These are phyloP conservation scores for Pluvialis apricaria DNA, from an alignment of 2,113 vertebrate genomes.

Conservation along the genomic window DNA sequence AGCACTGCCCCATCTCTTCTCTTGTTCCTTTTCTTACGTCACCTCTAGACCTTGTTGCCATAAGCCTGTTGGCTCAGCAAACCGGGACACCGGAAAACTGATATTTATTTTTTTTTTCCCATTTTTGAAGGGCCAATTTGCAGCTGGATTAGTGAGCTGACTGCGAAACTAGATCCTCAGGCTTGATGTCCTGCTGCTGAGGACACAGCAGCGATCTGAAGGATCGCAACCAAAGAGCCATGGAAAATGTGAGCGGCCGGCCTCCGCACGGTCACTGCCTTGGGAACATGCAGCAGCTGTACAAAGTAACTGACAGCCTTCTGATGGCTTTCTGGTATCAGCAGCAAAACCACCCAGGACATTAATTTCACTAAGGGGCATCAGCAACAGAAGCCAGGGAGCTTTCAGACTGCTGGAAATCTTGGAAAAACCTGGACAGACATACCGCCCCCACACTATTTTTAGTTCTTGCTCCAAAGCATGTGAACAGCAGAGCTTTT, in stretches of 20 bases:
- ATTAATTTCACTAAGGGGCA: background rate
- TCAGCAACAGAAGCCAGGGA: background rate
- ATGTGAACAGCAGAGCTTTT: background rate
- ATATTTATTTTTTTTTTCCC: background rate
- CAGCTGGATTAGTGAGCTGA: background rate
- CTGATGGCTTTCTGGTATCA: background rate
- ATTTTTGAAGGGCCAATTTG: background rate
- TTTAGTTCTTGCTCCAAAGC: background rate
- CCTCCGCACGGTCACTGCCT: background rate
- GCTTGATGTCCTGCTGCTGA: background rate
- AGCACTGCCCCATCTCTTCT: accelerated
- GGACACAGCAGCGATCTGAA: background rate
- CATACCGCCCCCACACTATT: background rate
- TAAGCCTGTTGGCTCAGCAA: background rate
- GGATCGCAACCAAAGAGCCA: background rate
- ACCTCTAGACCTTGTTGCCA: background rate
- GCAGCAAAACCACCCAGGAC: background rate
- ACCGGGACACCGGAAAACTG: background rate
- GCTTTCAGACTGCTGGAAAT: background rate
- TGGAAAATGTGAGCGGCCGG: background rate
- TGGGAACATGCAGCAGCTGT: background rate
- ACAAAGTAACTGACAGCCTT: background rate
- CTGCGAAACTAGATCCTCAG: background rate
- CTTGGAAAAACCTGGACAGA: background rate
- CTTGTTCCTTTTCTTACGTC: background rate